Base-by-base conservation (phyloP, 23 tunicate genomes). In the Styela clava region DNA sequence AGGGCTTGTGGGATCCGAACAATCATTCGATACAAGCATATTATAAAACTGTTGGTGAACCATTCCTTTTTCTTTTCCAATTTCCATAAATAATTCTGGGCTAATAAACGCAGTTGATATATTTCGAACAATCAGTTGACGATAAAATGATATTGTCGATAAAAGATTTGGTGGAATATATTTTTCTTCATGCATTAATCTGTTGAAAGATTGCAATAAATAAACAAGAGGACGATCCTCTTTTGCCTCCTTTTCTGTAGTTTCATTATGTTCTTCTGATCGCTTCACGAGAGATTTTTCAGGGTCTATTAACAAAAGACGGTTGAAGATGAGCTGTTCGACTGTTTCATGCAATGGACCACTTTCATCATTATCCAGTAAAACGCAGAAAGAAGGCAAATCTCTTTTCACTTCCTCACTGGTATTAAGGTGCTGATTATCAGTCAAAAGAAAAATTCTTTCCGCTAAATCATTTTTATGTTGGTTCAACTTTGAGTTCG, bases 31-130 rank as follows among this genome's bases (percentile, higher is more conserved):
- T 35, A 52, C 30, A 22, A 76, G 81, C 1, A 76, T 44, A 16
- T 44, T 64, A 52, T 76, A 76, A n/a, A 76, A 52, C 65, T 76
- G 81, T 76, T 44, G 64, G 65, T 76, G 81, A 35, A 76, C 65
- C 62, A 24, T 27, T 21, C 62, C 26, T 25, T 56, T 76, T 36
- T 28, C 65, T n/a, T 52, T 23, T 19, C 65, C 29, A 12, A 52
- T 24, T 23, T 44, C 81, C 52, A 56, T 7, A 44, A 44, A 76
- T 52, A 76, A 33, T 44, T 76, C 81, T 0, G 81, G 81, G 31
- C 81, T 76, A 31, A 76, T 76, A 25, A 76, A 29, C 18, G 65
- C 63, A 1, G 81, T 76, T 9, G 81, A 76, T 24, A 76, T 44
- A 44, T 76, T 76, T 44, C 30, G 16, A 3, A 76, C 31, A 76